Percentiles rank a stretch among this genome's conserved stretches.
Evolutionary conservation across 1,140 invertebrate species (phyloP).

Genomic region (Dufourea novaeangliae): DNA sequence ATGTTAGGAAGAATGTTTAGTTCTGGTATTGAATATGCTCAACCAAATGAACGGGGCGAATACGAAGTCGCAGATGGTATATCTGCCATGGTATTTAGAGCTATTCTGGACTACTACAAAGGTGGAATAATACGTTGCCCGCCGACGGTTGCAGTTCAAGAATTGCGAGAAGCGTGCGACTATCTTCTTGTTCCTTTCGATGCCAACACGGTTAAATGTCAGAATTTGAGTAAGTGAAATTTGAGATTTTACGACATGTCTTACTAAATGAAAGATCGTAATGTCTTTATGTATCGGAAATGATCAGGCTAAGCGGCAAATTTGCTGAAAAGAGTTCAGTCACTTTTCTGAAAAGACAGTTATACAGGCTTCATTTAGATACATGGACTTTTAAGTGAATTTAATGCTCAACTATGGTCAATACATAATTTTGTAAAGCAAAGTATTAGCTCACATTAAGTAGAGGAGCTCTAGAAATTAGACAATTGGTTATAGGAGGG

Average conservation of each 20-base stretch:
- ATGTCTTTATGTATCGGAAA: slow-evolving; percentile 26
- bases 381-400: no score
- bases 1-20: slow-evolving; percentile 98
- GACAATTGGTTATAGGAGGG: slow-evolving; percentile 86
- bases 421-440: background rate
- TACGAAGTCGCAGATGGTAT: slow-evolving; percentile 99
- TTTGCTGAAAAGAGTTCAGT: no score
- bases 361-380: no score
- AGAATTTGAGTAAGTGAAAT: slow-evolving; percentile 91
- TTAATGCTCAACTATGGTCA: background rate
- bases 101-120: slow-evolving; percentile 98
- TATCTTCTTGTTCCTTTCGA: slow-evolving; percentile 99
- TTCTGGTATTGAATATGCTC: slow-evolving; percentile 94
- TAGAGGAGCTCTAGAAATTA: slow-evolving; percentile 8
- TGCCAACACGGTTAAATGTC: slow-evolving; percentile 96
- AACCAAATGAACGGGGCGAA: slow-evolving; percentile 97
- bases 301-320: background rate
- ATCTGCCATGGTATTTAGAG: slow-evolving; percentile 96
- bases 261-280: background rate
- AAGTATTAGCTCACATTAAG: background rate
- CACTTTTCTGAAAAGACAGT: no score
- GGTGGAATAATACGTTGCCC: slow-evolving; percentile 94
- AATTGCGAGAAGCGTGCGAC: slow-evolving; percentile 98
- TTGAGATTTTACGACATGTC: background rate
- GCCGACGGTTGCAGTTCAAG: slow-evolving; percentile 92